Conservation (phyloP, 2,797 vertebrate species). For the Chiroxiphia lanceolata region DNA sequence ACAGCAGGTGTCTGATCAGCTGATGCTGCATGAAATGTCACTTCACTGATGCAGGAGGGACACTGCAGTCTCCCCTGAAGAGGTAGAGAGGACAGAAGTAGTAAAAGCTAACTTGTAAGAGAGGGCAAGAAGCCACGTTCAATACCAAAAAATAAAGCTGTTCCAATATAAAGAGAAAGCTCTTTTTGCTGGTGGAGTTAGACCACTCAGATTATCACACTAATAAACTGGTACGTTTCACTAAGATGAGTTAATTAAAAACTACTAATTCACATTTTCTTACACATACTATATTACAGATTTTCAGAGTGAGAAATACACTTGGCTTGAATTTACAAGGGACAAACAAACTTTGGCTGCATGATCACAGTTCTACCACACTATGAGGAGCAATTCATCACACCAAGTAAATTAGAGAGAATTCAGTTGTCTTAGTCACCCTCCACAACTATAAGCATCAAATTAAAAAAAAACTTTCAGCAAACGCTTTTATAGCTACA, state of each 20-base stretch:
- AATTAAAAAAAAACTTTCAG: neutral
- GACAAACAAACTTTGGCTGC: neutral
- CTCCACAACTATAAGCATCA: neutral
- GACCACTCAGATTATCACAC: neutral
- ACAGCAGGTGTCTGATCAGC: neutral
- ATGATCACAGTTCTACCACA: neutral
- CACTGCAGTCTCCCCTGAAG: neutral
- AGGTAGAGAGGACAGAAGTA: neutral
- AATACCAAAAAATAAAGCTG: neutral
- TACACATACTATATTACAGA: too few species aligned
- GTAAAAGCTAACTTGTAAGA: neutral
- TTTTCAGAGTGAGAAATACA: neutral
- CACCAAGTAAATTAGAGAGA: neutral
- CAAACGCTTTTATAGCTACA: neutral
- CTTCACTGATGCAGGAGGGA: neutral
- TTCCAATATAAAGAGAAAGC: neutral
- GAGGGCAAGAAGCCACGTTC: neutral
- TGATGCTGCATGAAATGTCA: neutral
- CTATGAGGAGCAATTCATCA: neutral
- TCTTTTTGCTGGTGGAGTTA: neutral
- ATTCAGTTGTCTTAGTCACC: neutral
- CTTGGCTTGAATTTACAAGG: neutral
- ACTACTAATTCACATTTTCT: neutral
- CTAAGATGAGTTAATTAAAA: neutral
- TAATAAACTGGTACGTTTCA: neutral